A percentile compares a stretch with the other conserved stretches of the same genome.
Evolutionary conservation across 2,797 vertebrate species (phyloP).

Genomic region (Lateolabrax maculatus): DNA sequence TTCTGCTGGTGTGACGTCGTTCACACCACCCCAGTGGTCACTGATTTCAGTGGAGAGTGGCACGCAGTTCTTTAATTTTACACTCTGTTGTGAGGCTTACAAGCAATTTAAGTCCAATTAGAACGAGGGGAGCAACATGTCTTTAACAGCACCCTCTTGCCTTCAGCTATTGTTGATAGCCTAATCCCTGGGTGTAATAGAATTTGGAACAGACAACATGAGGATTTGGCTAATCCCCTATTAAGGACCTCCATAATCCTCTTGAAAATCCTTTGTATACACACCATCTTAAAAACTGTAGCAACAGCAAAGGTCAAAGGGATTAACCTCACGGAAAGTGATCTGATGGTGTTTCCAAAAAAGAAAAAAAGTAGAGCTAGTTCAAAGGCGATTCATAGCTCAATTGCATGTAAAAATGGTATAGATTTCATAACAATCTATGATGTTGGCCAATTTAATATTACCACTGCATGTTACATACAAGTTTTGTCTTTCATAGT

Average conservation of each 20-base stretch:
- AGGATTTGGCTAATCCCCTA: constrained; percentile 82
- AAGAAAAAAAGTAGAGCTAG: not conserved
- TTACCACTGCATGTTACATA: not conserved
- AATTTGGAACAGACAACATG: constrained; percentile 62
- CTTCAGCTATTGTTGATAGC: constrained; percentile 54
- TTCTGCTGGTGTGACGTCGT: constrained; percentile 45
- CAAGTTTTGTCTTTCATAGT: not conserved
- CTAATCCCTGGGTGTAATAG: constrained; percentile 65
- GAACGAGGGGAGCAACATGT: constrained; percentile 38
- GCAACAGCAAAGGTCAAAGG: constrained; percentile 72
- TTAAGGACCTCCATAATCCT: constrained; percentile 79
- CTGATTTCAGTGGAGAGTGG: constrained; percentile 31
- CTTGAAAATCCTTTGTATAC: constrained; percentile 79
- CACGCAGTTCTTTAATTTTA: constrained; percentile 51
- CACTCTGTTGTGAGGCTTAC: constrained; percentile 49
- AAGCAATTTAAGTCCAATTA: constrained; percentile 58
- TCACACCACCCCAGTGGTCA: constrained; percentile 32
- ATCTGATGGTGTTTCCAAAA: constrained; percentile 42
- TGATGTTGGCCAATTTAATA: not conserved
- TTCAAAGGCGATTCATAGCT: constrained; percentile 27
- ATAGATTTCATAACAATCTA: not conserved
- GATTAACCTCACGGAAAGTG: constrained; percentile 78
- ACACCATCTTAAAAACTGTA: constrained; percentile 77
- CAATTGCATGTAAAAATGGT: not conserved
- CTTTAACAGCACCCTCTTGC: constrained; percentile 51